Evolutionary conservation across 1,140 invertebrate species (phyloP).

Genomic region (Drosophila murphyi): DNA sequence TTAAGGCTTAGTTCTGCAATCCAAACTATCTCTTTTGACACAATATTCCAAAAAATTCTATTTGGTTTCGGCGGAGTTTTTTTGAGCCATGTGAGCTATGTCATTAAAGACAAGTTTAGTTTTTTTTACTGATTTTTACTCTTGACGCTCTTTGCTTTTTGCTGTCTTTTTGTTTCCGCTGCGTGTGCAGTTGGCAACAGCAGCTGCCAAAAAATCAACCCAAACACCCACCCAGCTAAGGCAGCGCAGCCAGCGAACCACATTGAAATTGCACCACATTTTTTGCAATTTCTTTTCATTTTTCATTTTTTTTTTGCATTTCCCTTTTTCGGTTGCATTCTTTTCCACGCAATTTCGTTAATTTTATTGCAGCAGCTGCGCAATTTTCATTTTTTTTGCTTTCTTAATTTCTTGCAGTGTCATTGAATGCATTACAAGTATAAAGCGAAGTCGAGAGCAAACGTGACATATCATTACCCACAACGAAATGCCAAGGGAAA

Average conservation of each 20-base stretch:
- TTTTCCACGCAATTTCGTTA: constrained; percentile 59
- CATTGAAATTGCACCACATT: constrained; percentile 50
- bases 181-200: constrained; percentile 69
- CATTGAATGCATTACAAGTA: constrained; percentile 55
- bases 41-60: neutral
- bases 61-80: neutral
- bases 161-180: constrained; percentile 42
- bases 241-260: constrained; percentile 43
- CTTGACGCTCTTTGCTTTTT: neutral
- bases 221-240: constrained; percentile 6
- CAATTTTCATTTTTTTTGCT: constrained; percentile 47
- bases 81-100: constrained; percentile 33
- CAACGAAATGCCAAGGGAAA: constrained; percentile 1
- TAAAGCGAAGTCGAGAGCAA: constrained; percentile 56
- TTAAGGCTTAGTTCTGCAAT: too few species aligned
- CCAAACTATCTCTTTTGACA: too few species aligned
- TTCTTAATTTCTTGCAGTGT: constrained; percentile 47
- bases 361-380: constrained; percentile 72
- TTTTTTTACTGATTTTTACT: constrained; percentile 40
- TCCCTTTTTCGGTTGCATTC: constrained; percentile 52
- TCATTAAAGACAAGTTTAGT: constrained; percentile 72
- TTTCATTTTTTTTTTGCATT: constrained; percentile 2
- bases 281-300: constrained; percentile 1
- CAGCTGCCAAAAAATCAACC: constrained; percentile 23
- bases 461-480: constrained; percentile 68